Evolutionary conservation across 2,888 invertebrate genomes (phyloP).

Genomic region (Drosophila kokeensis): DNA sequence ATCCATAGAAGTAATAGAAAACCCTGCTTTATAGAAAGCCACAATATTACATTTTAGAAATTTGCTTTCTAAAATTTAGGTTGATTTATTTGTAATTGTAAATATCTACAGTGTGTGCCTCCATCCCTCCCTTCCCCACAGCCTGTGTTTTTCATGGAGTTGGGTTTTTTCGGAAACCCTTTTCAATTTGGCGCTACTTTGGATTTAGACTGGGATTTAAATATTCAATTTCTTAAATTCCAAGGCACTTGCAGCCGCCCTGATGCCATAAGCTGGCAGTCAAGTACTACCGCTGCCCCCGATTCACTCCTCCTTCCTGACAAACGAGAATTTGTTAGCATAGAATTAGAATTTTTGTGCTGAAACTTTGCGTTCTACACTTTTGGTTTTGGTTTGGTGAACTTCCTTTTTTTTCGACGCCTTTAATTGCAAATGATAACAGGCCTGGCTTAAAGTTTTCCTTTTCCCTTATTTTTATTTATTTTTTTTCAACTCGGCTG

Average conservation of each 20-base stretch:
- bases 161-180: constrained; percentile 48
- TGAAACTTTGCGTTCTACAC: constrained; percentile 49
- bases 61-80: neutral
- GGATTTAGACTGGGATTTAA: constrained; percentile 67
- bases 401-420: constrained; percentile 55
- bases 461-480: constrained; percentile 6
- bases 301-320: neutral
- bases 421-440: constrained; percentile 75
- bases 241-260: constrained; percentile 43
- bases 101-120: neutral
- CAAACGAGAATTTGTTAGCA: constrained; percentile 48
- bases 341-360: constrained; percentile 34
- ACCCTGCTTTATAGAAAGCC: neutral
- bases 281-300: neutral
- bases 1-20: neutral
- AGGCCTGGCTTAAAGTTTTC: constrained; percentile 50
- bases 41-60: neutral
- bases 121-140: neutral
- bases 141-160: constrained; percentile 57
- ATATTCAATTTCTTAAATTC: constrained; percentile 70
- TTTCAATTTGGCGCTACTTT: constrained; percentile 61
- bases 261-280: constrained; percentile 44
- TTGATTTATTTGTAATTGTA: constrained; percentile 4
- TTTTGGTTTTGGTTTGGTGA: constrained; percentile 16
- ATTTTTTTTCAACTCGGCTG: constrained; percentile 57